Conservation (phyloP, 2,888 invertebrate species). For the Neuroscelio doddi region DNA sequence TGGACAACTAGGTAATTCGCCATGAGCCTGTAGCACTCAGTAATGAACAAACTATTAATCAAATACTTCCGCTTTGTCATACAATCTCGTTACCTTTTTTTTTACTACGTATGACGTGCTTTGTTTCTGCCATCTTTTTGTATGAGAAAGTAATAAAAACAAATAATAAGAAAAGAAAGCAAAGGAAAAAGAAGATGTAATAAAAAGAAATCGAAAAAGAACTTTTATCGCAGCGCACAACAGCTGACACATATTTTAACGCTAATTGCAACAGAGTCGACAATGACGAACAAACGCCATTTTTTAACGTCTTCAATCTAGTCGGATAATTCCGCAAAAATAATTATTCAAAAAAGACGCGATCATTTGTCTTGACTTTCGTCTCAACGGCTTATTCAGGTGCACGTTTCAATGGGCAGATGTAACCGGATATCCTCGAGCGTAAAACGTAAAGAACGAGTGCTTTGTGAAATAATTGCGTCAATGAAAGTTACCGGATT, state of each 20-base stretch:
- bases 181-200: neutral
- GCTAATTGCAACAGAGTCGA: neutral
- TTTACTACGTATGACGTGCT: neutral
- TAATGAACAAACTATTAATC: constrained; percentile 44
- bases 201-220: too few relatives aligned
- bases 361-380: neutral
- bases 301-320: neutral
- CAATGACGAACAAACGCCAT: neutral
- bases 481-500: too few relatives aligned
- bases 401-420: too few relatives aligned
- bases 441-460: too few relatives aligned
- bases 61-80: constrained; percentile 35
- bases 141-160: neutral
- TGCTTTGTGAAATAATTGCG: too few relatives aligned
- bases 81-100: constrained; percentile 11
- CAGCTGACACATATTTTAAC: neutral
- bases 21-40: constrained; percentile 28
- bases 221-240: too few relatives aligned
- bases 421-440: neutral
- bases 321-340: neutral
- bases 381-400: neutral
- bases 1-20: constrained; percentile 60
- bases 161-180: neutral
- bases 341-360: neutral
- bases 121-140: too few relatives aligned